Evolutionary conservation across 2,113 vertebrate species (phyloP).

Genomic region (Hyla sarda): DNA sequence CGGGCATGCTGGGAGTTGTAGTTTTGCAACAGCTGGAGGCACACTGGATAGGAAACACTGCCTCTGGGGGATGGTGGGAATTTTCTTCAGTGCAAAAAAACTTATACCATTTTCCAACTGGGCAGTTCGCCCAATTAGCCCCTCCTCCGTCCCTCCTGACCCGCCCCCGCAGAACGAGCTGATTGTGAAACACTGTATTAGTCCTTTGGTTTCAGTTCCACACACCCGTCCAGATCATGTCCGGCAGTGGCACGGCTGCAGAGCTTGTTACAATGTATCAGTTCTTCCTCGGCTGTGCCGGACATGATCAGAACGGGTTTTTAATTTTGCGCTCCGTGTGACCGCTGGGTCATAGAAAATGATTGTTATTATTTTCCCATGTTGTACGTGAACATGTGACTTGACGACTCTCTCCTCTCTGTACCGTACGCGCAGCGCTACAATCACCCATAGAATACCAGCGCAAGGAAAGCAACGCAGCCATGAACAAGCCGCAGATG

Average conservation of each 20-base stretch:
- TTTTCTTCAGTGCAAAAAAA: neutral
- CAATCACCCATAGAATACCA: constrained; percentile 97
- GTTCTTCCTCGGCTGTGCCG: neutral
- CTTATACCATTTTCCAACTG: neutral
- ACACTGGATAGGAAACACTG: too few relatives aligned
- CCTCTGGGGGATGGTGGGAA: too few relatives aligned
- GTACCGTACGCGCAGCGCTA: constrained; percentile 78
- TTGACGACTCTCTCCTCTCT: neutral
- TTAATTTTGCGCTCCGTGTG: too few relatives aligned
- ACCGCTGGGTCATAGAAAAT: too few relatives aligned
- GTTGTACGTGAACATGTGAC: neutral
- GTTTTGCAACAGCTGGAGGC: too few relatives aligned
- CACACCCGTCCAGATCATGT: neutral
- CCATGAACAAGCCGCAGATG: constrained; percentile 83
- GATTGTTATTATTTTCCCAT: too few relatives aligned
- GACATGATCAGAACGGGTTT: too few relatives aligned
- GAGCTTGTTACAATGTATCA: neutral
- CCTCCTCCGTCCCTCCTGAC: constrained; percentile 54
- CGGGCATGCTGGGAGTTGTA: too few relatives aligned
- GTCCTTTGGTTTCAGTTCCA: too few relatives aligned
- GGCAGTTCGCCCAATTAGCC: neutral
- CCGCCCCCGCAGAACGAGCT: constrained; percentile 75
- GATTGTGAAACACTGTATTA: too few relatives aligned
- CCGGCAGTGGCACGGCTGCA: neutral
- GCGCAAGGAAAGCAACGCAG: constrained; percentile 81